Evolutionary conservation across 2,888 invertebrate genomes (phyloP), one percentile per base, ranked within the genome.

Genomic region (Eudasyphora cyanicolor): DNA sequence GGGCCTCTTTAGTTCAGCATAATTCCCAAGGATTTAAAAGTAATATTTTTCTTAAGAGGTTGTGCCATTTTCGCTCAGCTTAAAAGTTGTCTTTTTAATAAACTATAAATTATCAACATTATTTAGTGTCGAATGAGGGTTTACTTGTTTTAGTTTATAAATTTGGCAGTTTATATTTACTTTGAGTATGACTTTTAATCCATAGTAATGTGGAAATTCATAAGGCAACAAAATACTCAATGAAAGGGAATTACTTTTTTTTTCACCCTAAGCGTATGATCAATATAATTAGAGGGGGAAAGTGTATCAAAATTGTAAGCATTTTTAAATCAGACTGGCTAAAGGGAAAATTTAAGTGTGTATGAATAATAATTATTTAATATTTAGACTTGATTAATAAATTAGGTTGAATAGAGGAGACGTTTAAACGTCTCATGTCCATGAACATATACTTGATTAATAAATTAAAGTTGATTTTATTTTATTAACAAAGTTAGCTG

Each of bases 1-100:
- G 57, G 14, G 27, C 14, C 19, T 57, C 10, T 24, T 70, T 32
- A 73, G 67, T 62, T 29, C 2, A 57, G 75, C 83, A 75, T 84
- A 84, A 76, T 81, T 81, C 35, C 64, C 14, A 60, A 38, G 76
- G 84, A 73, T 84, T 81, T 84, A 81, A 79, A 81, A 51, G 78
- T 76, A 81, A 81, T 81, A 79, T 64, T 73, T 76, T 76, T 12
- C 62, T 73, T 42, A 75, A 77, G 74, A 71, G 75, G 79, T 83
- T 62, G 49, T 82, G 76, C 60, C 69, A 49, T 6, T 14, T 45
- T 77, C 7, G 62, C 38, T 45, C 38, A 57, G 79, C 64, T 38
- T 49, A 76, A 76, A 57, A 74, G 57, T 38, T 64, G n/a, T 19
- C 38, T 54, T 57, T 77, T 76, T 75, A 69, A 84, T 78, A 81